Percentiles rank a stretch among this genome's conserved stretches.
Conservation (phyloP, 2,797 vertebrate genomes). For the Merluccius polli region DNA sequence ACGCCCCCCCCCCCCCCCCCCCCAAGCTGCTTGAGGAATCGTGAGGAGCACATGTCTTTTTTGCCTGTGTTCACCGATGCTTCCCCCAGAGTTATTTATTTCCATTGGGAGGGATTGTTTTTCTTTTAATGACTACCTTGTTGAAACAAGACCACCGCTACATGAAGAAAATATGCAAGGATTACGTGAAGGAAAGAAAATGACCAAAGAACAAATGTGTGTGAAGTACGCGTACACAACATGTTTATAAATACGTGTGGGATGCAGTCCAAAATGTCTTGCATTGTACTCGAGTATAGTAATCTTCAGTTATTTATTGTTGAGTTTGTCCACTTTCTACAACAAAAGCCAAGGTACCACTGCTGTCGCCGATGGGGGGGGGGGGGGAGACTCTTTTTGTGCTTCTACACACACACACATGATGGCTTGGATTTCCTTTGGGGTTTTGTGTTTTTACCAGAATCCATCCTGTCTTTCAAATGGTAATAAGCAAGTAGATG, state of each 20-base stretch:
- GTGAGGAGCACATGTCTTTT: constrained; percentile 66
- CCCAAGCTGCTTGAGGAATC: constrained; percentile 58
- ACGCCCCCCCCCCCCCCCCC: not conserved
- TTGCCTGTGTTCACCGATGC: constrained; percentile 62
- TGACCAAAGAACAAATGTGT: constrained; percentile 80
- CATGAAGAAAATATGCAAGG: constrained; percentile 71
- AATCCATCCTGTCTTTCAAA: constrained; percentile 49
- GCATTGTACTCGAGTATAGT: constrained; percentile 26
- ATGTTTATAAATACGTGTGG: constrained; percentile 12
- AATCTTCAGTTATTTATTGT: constrained; percentile 50
- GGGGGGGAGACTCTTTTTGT: constrained; percentile 32
- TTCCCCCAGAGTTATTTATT: constrained; percentile 72
- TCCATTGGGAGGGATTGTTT: constrained; percentile 44
- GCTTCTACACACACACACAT: constrained; percentile 31
- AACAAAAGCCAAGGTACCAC: constrained; percentile 57
- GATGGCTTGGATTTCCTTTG: constrained; percentile 39
- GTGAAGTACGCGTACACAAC: constrained; percentile 46
- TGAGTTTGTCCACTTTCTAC: constrained; percentile 41
- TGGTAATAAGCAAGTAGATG: constrained; percentile 38
- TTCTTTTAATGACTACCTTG: constrained; percentile 49
- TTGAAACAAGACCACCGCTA: constrained; percentile 40
- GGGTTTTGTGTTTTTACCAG: constrained; percentile 40
- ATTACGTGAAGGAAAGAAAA: constrained; percentile 65
- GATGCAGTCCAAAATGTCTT: constrained; percentile 41
- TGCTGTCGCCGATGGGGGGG: constrained; percentile 38